A percentile compares a stretch with the other conserved stretches of the same genome.
Evolutionary conservation across 2,797 vertebrate species (phyloP).

Genomic region (Eospalax fontanierii): DNA sequence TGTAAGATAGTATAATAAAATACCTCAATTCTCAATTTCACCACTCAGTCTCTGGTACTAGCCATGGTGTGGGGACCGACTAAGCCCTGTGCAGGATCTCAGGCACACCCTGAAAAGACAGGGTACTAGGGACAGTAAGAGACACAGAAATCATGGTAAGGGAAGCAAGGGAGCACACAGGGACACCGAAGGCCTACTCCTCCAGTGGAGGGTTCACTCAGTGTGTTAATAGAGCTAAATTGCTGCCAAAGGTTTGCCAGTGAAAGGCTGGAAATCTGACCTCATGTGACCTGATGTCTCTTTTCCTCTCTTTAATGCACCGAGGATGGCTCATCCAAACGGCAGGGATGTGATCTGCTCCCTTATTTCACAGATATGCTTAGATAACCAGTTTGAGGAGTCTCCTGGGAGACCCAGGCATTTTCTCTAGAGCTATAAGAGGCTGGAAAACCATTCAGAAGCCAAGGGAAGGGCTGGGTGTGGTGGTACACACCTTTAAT

Average conservation of each 20-base stretch:
- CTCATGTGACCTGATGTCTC: rapidly evolving
- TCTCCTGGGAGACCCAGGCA: neutral
- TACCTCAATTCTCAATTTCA: neutral
- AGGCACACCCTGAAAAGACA: neutral
- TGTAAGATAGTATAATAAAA: neutral
- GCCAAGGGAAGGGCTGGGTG: neutral
- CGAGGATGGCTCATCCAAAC: neutral
- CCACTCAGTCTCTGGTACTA: neutral
- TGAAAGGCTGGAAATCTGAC: neutral
- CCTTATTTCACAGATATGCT: neutral
- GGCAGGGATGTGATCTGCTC: neutral
- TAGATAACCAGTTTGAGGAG: neutral
- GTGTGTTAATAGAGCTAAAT: neutral
- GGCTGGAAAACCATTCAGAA: neutral
- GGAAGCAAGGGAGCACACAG: too few relatives aligned
- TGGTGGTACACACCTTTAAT: too few relatives aligned
- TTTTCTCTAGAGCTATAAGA: neutral
- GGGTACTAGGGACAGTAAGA: rapidly evolving
- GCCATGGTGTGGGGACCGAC: too few relatives aligned
- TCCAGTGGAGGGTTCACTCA: rapidly evolving
- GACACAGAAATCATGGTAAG: too few relatives aligned
- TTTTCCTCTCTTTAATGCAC: neutral
- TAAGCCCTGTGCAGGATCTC: neutral
- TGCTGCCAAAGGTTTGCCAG: neutral
- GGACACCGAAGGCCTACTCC: too few relatives aligned